Percentiles rank a stretch among this genome's conserved stretches.
phyloP scores from a whole-genome alignment of 1,140 invertebrate genomes.

The Portunus trituberculatus region DNA sequence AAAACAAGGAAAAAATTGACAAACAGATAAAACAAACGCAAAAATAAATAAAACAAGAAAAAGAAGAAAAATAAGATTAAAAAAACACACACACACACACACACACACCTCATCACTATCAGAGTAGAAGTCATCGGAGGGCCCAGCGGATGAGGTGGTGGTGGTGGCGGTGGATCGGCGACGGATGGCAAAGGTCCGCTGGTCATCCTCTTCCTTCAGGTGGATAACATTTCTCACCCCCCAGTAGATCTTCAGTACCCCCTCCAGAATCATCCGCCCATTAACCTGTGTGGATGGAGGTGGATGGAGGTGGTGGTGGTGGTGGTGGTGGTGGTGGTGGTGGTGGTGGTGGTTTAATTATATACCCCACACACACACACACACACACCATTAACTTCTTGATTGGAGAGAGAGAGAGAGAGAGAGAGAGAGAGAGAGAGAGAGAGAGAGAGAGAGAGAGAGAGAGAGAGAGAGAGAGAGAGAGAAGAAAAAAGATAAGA shows the following conservation, averaged over 20 bases:
- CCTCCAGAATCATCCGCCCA: conserved; percentile 88
- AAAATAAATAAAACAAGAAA: too few species aligned
- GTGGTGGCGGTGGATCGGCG: conserved; percentile 41
- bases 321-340: not conserved
- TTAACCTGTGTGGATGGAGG: conserved; percentile 83
- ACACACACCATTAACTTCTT: too few species aligned
- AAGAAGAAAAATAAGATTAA: too few species aligned
- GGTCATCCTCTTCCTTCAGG: conserved; percentile 92
- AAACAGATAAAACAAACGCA: too few species aligned
- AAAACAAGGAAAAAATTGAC: not conserved
- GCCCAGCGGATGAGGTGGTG: not conserved
- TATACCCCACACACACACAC: too few species aligned
- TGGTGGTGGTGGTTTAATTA: too few species aligned
- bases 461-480: too few species aligned
- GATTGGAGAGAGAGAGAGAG: too few species aligned
- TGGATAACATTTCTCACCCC: conserved; percentile 91
- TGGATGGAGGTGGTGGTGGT: not conserved
- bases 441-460: too few species aligned
- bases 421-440: too few species aligned
- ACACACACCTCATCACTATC: conserved; percentile 58
- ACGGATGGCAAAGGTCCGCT: conserved; percentile 84
- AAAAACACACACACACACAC: not conserved
- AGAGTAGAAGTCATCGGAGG: conserved; percentile 60
- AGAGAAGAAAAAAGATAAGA: too few species aligned
- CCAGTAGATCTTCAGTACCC: conserved; percentile 89